Base-by-base conservation (phyloP, 2,888 invertebrate species). In the Eubasilissa splendida region DNA sequence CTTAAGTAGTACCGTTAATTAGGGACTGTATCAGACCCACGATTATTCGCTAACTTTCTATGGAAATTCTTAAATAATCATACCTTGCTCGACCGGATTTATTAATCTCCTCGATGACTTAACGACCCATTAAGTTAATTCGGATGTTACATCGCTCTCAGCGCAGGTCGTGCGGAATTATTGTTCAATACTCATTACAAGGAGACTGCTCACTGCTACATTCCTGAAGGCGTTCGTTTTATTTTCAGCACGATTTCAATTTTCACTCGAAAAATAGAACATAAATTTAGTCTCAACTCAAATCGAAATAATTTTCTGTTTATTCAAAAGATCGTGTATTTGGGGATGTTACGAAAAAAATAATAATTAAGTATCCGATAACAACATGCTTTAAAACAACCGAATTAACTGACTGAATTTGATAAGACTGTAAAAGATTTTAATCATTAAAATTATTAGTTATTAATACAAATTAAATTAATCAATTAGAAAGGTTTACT, bases 101-200 rank as follows among this genome's bases (percentile, higher is more conserved):
- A 74, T 74, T 74, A 74, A 52, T 52, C 59, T 68, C 74, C 22
- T 31, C 77, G 73, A 82, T 83, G 77, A 75, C 81, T 59, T 82
- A 80, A 82, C 78, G 68, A 76, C 54, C 80, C 80, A 80, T 82
- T 77, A 78, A 81, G 81, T 82, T 83, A 83, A 83, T 83, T 83
- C 78, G 76, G 81, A 82, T 82, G 80, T 78, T 76, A 63, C 63
- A 76, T 77, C 56, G 80, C 75, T 80, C 54, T 59, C 53, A 79
- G 83, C 76, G 65, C 81, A 79, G 82, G 75, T 83, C 83, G 83
- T 83, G 83, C 82, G 53, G 75, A 68, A 56, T 63, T 76, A 68
- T 33, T 14, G 80, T 79, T 81, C 80, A 82, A 82, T 82, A 83
- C 81, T 82, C 83, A 82, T 83, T 80, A 74, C 80, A 54, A 54